Evolutionary conservation across 2,888 invertebrate species (phyloP).

Genomic region (Raillietiella orientalis): DNA sequence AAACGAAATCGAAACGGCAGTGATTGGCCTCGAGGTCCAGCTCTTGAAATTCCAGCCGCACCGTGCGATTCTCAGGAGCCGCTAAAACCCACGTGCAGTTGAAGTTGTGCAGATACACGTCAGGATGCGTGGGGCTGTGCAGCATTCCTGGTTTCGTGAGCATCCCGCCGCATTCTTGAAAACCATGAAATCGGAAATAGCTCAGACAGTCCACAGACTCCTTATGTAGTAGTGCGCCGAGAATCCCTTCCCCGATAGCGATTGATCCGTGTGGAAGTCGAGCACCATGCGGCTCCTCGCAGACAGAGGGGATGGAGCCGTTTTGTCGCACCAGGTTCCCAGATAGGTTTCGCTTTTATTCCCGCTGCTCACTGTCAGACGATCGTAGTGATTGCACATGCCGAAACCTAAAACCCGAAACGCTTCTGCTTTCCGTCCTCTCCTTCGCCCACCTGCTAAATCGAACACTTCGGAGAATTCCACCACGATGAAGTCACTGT

Average conservation of each 20-base stretch:
- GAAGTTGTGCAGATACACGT: conserved; percentile 18
- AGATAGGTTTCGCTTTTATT: too few relatives aligned
- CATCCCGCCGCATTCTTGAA: neutral
- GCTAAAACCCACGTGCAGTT: conserved; percentile 44
- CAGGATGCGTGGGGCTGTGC: conserved; percentile 13
- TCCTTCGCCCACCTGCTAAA: too few relatives aligned
- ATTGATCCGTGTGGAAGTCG: conserved; percentile 11
- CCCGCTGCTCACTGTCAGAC: too few relatives aligned
- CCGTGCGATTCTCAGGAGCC: conserved; percentile 27
- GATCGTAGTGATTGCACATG: too few relatives aligned
- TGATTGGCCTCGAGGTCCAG: conserved; percentile 19
- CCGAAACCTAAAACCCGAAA: too few relatives aligned
- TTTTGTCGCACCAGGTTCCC: conserved; percentile 8
- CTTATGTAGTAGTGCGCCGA: conserved; percentile 10
- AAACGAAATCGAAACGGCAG: conserved; percentile 25
- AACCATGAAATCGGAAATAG: too few relatives aligned
- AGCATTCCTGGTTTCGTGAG: conserved; percentile 2
- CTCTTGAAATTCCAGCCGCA: conserved; percentile 18
- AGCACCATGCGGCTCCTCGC: conserved; percentile 7
- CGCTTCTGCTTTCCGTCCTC: too few relatives aligned
- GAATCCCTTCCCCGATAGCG: conserved; percentile 12
- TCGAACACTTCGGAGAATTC: too few relatives aligned
- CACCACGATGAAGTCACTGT: conserved; percentile 2
- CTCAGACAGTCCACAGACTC: conserved; percentile 6
- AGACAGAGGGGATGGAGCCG: conserved; percentile 8